Evolutionary conservation across 2,888 invertebrate genomes (phyloP).

Genomic region (Volucella bombylans): DNA sequence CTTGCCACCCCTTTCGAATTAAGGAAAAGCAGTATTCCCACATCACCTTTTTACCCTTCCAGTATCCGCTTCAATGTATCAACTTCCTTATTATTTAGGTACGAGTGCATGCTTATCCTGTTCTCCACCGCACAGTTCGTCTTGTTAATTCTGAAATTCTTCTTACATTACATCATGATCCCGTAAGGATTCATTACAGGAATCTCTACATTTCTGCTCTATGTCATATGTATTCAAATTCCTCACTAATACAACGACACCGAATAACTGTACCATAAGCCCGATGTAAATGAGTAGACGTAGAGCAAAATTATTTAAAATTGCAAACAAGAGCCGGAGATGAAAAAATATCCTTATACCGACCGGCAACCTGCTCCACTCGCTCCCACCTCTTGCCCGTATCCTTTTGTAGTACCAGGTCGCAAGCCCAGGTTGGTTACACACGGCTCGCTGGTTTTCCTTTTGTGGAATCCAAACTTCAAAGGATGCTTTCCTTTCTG

Average conservation of each 20-base stretch:
- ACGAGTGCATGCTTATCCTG: constrained; percentile 57
- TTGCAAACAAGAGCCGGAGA: constrained; percentile 52
- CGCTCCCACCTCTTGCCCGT: constrained; percentile 22
- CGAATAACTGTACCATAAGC: neutral
- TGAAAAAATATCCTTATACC: constrained; percentile 25
- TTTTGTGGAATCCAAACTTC: constrained; percentile 63
- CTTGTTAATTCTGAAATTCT: constrained; percentile 72
- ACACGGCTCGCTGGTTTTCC: constrained; percentile 63
- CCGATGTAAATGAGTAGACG: constrained; percentile 69
- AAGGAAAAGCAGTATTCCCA: constrained; percentile 1
- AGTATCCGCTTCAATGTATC: constrained; percentile 62
- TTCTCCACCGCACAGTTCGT: constrained; percentile 55
- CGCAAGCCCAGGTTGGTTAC: constrained; percentile 70
- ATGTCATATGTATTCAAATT: constrained; percentile 63
- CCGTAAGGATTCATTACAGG: constrained; percentile 73
- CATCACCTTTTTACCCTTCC: neutral
- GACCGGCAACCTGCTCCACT: constrained; percentile 14
- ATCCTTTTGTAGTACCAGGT: constrained; percentile 65
- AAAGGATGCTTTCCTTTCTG: constrained; percentile 65
- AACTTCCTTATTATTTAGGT: constrained; percentile 63
- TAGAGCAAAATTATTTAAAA: constrained; percentile 72
- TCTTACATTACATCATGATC: constrained; percentile 73
- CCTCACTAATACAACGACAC: constrained; percentile 61
- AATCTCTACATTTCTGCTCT: constrained; percentile 59
- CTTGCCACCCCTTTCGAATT: constrained; percentile 63